Conservation (phyloP, 2,797 vertebrate species). For the Halcyon badia region DNA sequence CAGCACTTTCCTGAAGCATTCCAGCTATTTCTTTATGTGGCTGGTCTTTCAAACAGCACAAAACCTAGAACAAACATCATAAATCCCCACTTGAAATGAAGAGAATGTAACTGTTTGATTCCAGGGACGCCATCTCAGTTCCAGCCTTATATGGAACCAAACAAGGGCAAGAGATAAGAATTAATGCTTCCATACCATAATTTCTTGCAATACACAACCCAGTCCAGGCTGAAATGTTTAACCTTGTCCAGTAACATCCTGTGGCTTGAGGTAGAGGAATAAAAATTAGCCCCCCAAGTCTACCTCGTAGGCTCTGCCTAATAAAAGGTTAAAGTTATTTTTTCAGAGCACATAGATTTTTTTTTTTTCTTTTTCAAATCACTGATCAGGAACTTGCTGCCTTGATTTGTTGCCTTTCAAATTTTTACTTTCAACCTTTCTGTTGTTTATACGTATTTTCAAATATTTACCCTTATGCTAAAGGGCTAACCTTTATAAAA, state of each 20-base stretch:
- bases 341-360: rapidly evolving
- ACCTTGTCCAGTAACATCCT: neutral
- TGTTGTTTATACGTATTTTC: neutral
- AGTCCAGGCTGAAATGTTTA: neutral
- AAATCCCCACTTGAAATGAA: slow-evolving; percentile 4
- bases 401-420: neutral
- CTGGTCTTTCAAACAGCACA: neutral
- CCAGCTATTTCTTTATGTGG: slow-evolving; percentile 42
- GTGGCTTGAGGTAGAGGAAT: rapidly evolving
- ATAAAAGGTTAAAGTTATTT: neutral
- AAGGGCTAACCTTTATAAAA: neutral
- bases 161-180: neutral
- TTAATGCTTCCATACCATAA: neutral
- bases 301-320: neutral
- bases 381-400: neutral
- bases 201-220: neutral
- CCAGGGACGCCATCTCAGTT: neutral
- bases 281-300: neutral
- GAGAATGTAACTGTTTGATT: neutral
- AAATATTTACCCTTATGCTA: neutral
- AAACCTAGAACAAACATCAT: slow-evolving; percentile 15
- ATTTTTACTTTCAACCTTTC: neutral
- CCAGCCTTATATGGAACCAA: slow-evolving; percentile 9
- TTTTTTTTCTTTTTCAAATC: too few species aligned
- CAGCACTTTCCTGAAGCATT: slow-evolving; percentile 16